Conservation (phyloP, 2,113 vertebrate species). For the Miniopterus natalensis region DNA sequence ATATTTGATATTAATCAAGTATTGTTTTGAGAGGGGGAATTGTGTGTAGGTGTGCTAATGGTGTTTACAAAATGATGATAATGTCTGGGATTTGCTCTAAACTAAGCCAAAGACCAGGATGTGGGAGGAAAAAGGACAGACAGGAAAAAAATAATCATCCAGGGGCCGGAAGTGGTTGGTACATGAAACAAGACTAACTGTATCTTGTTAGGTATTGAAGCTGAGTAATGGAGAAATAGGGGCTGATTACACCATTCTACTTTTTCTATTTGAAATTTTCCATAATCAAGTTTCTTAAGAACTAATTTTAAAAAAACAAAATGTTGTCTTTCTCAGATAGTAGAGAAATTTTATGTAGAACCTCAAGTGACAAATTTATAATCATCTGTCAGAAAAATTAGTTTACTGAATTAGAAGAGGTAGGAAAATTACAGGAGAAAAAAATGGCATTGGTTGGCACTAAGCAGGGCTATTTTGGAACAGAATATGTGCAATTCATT, state of each 20-base stretch:
- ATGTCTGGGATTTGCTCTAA: background rate
- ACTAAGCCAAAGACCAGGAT: conserved; percentile 18
- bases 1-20: background rate
- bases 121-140: background rate
- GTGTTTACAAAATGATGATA: conserved; percentile 13
- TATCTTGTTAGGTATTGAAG: background rate
- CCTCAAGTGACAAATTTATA: conserved; percentile 23
- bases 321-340: conserved; percentile 13
- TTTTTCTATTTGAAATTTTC: background rate
- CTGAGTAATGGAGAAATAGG: background rate
- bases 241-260: background rate
- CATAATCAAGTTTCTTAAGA: conserved; percentile 8
- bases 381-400: conserved; percentile 48
- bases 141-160: background rate
- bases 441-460: background rate
- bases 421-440: background rate
- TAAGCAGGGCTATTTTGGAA: conserved; percentile 5
- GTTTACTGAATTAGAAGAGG: background rate
- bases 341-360: conserved; percentile 21
- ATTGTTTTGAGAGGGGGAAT: background rate
- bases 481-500: background rate
- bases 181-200: background rate
- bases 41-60: background rate
- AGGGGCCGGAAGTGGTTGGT: background rate
- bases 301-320: background rate